Evolutionary conservation across 2,888 invertebrate species (phyloP).

Genomic region (Gymnosoma rotundatum): DNA sequence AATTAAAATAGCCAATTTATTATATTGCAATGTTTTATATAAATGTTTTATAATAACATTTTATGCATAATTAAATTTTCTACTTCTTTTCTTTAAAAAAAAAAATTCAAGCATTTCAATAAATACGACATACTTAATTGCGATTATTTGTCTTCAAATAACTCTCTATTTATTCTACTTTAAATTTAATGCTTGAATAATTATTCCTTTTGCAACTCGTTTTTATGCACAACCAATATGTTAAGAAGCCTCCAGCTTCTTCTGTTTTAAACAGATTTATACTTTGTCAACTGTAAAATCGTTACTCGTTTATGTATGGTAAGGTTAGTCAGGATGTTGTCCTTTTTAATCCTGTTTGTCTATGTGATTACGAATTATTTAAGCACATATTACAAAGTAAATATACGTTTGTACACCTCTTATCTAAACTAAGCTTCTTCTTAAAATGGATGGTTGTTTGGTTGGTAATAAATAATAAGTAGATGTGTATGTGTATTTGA

Average conservation of each 20-base stretch:
- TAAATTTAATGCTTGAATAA: not conserved
- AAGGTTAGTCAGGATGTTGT: constrained; percentile 56
- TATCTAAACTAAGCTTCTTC: constrained; percentile 66
- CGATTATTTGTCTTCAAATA: no score
- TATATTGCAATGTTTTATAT: no score
- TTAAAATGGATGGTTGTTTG: constrained; percentile 5
- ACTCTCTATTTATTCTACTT: not conserved
- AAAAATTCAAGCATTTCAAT: no score
- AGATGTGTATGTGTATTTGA: not conserved
- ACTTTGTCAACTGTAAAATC: constrained; percentile 3
- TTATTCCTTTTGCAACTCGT: not conserved
- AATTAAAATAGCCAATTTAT: no score
- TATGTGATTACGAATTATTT: constrained; percentile 68
- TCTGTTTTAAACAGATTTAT: not conserved
- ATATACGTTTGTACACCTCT: constrained; percentile 66
- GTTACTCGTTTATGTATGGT: not conserved
- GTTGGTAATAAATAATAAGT: constrained; percentile 15
- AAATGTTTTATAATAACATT: no score
- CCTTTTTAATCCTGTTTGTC: constrained; percentile 68
- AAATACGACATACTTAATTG: no score
- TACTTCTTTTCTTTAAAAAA: no score
- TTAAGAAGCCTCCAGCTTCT: constrained; percentile 3
- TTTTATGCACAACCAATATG: constrained; percentile 5
- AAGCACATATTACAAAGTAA: constrained; percentile 69
- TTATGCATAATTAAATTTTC: no score